phyloP scores from a whole-genome alignment of 1,140 invertebrate genomes.

The Leptoteleia sp. region DNA sequence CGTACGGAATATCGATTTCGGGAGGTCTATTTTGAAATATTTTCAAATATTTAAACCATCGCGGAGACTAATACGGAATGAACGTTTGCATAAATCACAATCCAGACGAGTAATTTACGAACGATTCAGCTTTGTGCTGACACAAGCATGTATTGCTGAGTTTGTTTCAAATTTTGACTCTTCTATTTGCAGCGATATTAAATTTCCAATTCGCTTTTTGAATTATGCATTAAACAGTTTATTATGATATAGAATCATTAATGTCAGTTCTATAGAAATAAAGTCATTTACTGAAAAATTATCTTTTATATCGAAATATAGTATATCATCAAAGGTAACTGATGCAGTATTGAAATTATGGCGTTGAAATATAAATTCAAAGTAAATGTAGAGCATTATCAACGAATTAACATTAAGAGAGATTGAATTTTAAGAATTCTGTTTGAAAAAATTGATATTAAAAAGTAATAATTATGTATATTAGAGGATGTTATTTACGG shows the following conservation, averaged over 20 bases:
- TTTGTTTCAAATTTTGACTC: slow-evolving; percentile 17
- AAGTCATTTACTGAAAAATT: background rate
- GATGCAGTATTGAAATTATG: background rate
- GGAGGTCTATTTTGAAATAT: slow-evolving; percentile 27
- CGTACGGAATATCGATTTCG: slow-evolving; percentile 18
- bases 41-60: slow-evolving; percentile 33
- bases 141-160: slow-evolving; percentile 9
- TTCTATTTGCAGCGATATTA: slow-evolving; percentile 4
- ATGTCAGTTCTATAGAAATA: background rate
- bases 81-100: slow-evolving; percentile 39
- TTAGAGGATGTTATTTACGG: too few species aligned
- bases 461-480: too few species aligned
- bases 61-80: slow-evolving; percentile 29
- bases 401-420: too few species aligned
- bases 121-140: slow-evolving; percentile 21
- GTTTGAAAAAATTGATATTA: too few species aligned
- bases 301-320: too few species aligned
- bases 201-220: background rate
- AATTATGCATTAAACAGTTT: slow-evolving; percentile 5
- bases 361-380: background rate
- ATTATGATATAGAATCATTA: background rate
- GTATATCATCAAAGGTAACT: background rate
- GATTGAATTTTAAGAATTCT: too few species aligned
- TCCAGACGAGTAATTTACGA: slow-evolving; percentile 35
- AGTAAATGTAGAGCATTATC: background rate